phyloP scores from a whole-genome alignment of 92 coral and sea anemone genomes.

The Zoanthus solanderi region DNA sequence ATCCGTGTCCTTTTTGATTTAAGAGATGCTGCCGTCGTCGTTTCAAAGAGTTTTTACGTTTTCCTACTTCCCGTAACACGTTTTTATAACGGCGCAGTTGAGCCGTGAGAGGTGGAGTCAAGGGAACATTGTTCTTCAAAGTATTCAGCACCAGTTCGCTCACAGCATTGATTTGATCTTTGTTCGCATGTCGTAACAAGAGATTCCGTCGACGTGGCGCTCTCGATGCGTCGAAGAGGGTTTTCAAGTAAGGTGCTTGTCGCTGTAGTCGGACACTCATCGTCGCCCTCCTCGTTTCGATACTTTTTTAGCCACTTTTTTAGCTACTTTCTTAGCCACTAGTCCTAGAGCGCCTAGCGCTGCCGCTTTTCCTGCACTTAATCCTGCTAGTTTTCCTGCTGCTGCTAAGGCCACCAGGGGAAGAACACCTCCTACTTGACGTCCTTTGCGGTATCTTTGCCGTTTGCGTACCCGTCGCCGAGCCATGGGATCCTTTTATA shows the following conservation, averaged over 20 bases:
- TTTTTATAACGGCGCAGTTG: not conserved
- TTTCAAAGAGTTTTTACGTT: not conserved
- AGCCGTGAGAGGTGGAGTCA: not conserved
- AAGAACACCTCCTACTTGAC: not conserved
- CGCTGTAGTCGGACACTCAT: not conserved
- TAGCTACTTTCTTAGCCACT: not conserved
- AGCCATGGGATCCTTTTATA: too few species aligned
- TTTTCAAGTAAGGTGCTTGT: not conserved
- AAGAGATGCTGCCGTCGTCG: not conserved
- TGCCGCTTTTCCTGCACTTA: not conserved
- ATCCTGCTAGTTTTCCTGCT: not conserved
- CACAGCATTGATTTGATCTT: not conserved
- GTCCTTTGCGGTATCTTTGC: not conserved
- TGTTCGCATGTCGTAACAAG: constrained; percentile 26
- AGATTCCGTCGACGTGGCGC: not conserved
- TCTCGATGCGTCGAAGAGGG: not conserved
- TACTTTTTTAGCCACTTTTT: not conserved
- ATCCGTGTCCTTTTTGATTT: not conserved
- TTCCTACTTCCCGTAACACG: not conserved
- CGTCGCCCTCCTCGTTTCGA: not conserved
- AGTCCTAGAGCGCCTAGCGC: not conserved
- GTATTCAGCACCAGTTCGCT: constrained; percentile 13
- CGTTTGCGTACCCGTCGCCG: too few species aligned
- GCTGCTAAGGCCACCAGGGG: not conserved
- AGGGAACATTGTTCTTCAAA: not conserved